Evolutionary conservation across 2,797 vertebrate species (phyloP).

Genomic region (Morelia viridis): DNA sequence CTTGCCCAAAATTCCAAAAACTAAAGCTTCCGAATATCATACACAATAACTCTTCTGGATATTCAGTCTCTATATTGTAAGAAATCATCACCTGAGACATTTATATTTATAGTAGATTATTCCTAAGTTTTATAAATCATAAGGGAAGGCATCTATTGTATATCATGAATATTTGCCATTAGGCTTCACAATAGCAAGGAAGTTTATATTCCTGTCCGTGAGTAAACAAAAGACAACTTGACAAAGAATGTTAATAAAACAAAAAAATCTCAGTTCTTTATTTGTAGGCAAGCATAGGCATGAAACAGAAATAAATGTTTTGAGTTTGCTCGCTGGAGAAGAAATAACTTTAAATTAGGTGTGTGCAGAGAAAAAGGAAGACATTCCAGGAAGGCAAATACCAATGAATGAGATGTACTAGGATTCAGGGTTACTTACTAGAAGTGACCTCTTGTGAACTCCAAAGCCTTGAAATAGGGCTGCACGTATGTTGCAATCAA

Average conservation of each 20-base stretch:
- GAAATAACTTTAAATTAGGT: not conserved
- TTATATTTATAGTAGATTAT: not conserved
- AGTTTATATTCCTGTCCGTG: conserved; percentile 14
- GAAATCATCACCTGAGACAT: not conserved
- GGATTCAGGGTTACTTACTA: not conserved
- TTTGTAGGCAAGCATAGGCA: conserved; percentile 6
- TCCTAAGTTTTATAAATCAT: not conserved
- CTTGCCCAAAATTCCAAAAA: not conserved
- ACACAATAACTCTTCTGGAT: not conserved
- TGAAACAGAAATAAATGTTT: not conserved
- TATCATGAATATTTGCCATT: not conserved
- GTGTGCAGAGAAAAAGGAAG: not conserved
- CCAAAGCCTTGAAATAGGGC: not conserved
- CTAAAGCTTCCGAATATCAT: not conserved
- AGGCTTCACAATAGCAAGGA: not conserved
- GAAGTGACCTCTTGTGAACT: not conserved
- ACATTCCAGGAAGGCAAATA: conserved; percentile 1
- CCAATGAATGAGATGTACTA: not conserved
- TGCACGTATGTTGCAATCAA: not conserved
- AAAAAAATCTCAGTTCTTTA: not conserved
- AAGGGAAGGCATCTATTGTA: not conserved
- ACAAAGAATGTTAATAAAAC: not conserved
- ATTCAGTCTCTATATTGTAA: not conserved
- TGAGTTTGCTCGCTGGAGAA: not conserved
- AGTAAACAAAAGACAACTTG: not conserved